Conservation (phyloP, 92 coral and sea anemone genomes). For the Bergia sp. region DNA sequence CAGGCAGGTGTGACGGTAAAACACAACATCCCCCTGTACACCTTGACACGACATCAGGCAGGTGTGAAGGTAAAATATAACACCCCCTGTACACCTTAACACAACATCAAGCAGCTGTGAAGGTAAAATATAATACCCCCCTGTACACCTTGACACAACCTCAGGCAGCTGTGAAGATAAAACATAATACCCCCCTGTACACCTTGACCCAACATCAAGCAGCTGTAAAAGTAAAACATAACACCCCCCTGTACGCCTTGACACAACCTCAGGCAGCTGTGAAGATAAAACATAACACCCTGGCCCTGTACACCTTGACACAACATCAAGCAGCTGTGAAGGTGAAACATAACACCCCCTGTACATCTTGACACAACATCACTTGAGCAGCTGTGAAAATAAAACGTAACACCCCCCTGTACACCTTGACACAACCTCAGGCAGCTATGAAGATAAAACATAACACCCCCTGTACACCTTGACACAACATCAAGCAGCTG, state of each 20-base stretch:
- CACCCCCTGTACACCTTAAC: background rate
- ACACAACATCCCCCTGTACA: slow-evolving; percentile 57
- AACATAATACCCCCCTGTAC: slow-evolving; percentile 49
- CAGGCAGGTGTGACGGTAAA: no score
- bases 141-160: slow-evolving; percentile 83
- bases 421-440: slow-evolving; percentile 83
- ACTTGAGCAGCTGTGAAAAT: no score
- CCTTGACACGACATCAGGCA: slow-evolving; percentile 90
- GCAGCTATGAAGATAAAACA: slow-evolving; percentile 88
- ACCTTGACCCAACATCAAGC: slow-evolving; percentile 90
- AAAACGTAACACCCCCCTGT: slow-evolving; percentile 49
- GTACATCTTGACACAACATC: no score
- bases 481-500: no score
- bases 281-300: slow-evolving; percentile 69
- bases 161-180: slow-evolving; percentile 94
- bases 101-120: no score
- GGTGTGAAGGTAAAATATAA: slow-evolving; percentile 80
- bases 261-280: slow-evolving; percentile 98
- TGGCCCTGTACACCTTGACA: slow-evolving; percentile 72
- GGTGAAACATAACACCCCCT: slow-evolving; percentile 45
- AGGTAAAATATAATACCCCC: slow-evolving; percentile 19
- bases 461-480: background rate
- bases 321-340: slow-evolving; percentile 92
- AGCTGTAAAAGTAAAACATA: slow-evolving; percentile 82
- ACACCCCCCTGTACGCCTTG: slow-evolving; percentile 40